phyloP scores from a whole-genome alignment of 2,113 vertebrate species.

The Bucco capensis region DNA sequence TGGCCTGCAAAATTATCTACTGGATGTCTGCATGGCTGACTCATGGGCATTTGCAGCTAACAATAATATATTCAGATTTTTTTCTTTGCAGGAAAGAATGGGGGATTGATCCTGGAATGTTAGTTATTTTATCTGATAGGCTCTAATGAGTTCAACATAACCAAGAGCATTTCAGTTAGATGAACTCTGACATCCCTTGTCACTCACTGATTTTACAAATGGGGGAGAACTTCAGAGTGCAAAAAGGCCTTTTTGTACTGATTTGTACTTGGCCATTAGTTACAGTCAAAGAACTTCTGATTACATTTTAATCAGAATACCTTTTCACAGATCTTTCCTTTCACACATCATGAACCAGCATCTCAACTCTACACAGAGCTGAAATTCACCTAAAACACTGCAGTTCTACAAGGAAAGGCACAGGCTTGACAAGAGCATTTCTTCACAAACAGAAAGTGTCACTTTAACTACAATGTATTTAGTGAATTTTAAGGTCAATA shows the following conservation, averaged over 20 bases:
- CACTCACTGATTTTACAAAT: slow-evolving; percentile 73
- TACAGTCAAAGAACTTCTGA: slow-evolving; percentile 74
- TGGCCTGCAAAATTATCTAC: slow-evolving; percentile 42
- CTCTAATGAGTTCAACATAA: slow-evolving; percentile 76
- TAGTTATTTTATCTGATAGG: slow-evolving; percentile 79
- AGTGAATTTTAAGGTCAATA: neutral
- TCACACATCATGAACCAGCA: neutral
- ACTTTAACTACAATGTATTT: neutral
- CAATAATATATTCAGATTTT: slow-evolving; percentile 67
- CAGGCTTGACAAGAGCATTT: neutral
- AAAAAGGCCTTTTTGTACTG: slow-evolving; percentile 76
- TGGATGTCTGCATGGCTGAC: slow-evolving; percentile 59
- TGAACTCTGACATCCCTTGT: slow-evolving; percentile 79
- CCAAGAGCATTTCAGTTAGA: slow-evolving; percentile 72
- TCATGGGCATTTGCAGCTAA: slow-evolving; percentile 44
- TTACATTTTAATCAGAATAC: slow-evolving; percentile 76
- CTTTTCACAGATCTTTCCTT: slow-evolving; percentile 70
- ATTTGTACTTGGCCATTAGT: slow-evolving; percentile 70
- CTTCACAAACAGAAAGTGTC: neutral
- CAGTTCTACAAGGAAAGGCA: neutral
- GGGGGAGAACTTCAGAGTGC: slow-evolving; percentile 70
- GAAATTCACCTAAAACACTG: neutral
- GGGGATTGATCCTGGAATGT: slow-evolving; percentile 75
- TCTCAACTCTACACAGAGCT: neutral
- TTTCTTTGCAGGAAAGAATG: slow-evolving; percentile 58